Conservation (phyloP, 2,113 vertebrate species). For the Sialia sialis region DNA sequence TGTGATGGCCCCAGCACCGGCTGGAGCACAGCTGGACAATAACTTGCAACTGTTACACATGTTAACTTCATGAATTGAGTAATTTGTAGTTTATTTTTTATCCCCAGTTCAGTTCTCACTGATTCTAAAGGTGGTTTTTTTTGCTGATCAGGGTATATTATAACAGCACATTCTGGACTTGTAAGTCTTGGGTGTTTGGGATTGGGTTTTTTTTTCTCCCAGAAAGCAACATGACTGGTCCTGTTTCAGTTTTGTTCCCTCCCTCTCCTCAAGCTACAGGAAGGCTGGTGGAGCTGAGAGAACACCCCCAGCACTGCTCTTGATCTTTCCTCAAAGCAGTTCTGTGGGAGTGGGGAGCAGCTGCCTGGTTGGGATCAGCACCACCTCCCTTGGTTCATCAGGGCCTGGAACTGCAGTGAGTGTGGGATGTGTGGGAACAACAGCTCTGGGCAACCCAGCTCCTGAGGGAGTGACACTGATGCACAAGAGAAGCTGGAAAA, state of each 20-base stretch:
- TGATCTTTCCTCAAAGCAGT: neutral
- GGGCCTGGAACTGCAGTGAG: neutral
- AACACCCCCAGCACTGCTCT: neutral
- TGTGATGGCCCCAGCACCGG: fast-evolving
- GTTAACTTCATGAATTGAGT: too few relatives aligned
- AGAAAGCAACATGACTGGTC: neutral
- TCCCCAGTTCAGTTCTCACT: neutral
- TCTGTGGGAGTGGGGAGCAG: neutral
- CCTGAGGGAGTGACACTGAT: neutral
- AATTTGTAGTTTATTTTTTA: neutral
- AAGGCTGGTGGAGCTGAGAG: fast-evolving
- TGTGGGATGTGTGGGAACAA: neutral
- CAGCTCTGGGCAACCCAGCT: neutral
- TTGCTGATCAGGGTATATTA: neutral
- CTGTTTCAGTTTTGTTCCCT: too few relatives aligned
- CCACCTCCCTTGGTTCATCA: neutral
- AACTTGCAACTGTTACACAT: neutral
- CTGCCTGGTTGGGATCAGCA: neutral
- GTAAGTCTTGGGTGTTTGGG: fast-evolving
- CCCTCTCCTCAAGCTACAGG: neutral
- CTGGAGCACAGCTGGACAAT: too few relatives aligned
- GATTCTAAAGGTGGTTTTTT: neutral
- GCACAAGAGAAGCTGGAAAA: neutral
- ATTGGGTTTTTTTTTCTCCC: neutral
- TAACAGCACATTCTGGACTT: neutral